Base-by-base conservation (phyloP, 2,888 invertebrate genomes). In the Meiosimyza platycephala region DNA sequence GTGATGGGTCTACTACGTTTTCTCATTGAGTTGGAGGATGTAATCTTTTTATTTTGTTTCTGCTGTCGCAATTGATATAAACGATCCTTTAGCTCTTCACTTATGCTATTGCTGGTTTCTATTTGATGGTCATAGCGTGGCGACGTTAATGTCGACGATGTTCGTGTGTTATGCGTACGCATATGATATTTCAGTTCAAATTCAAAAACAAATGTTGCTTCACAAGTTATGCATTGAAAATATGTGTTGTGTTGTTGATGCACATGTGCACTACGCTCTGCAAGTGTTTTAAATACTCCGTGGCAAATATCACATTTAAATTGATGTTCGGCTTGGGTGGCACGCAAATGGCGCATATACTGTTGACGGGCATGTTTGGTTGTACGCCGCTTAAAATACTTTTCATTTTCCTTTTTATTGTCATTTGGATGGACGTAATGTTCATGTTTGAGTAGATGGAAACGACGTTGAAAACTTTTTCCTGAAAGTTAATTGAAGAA, bases 141-240 rank as follows among this genome's bases (percentile, higher is more conserved):
- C 15, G 67, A 48, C 40, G 40, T 9, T 40, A 40, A 40, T 12
- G 67, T 18, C 16, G 55, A 62, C 16, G 60, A 66, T 12, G 22
- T 47, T 18, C 63, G 47, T 9, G 16, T 52, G 47, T 66, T 72
- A 51, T 75, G 75, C 15, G 75, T 75, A 2, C 75, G 73, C 75
- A 73, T 73, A 51, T 75, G 75, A 65, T 75, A 75, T 54, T 75
- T 75, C 6, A 75, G 65, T 15, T 75, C 75, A 18, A 75, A 75
- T 28, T 75, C 73, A 52, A 69, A 75, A 28, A 68, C 51, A 15
- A 75, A 75, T 13, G 68, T 57, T 7, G 73, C 68, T 15, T 54
- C 47, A 12, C 75, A 75, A 15, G 66, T 70, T 40, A 16, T 54
- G 22, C 73, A 75, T 63, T 73, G 60, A 51, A 73, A 75, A 60